Evolutionary conservation across 2,113 vertebrate genomes (phyloP).

Genomic region (Aegotheles bennettii): DNA sequence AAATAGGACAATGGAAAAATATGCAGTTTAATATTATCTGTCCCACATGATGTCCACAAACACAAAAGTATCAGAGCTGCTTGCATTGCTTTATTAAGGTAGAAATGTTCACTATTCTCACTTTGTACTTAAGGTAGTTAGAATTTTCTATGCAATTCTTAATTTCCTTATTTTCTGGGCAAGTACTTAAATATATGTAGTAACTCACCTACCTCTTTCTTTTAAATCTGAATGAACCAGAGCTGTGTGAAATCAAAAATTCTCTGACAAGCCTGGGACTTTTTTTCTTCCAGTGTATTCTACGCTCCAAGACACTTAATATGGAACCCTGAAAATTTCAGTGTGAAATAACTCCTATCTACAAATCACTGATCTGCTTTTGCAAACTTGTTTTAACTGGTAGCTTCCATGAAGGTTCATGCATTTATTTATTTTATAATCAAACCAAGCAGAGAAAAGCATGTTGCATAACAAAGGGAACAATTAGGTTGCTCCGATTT

Average conservation of each 20-base stretch:
- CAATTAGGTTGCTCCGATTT: conserved; percentile 35
- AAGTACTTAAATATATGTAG: background rate
- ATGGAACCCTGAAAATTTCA: background rate
- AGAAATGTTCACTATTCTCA: background rate
- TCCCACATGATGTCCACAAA: background rate
- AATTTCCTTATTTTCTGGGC: background rate
- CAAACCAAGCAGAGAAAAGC: background rate
- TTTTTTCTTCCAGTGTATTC: background rate
- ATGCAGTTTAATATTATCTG: background rate
- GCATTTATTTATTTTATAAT: conserved; percentile 13
- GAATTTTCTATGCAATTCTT: background rate
- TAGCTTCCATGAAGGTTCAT: background rate
- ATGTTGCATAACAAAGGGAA: conserved; percentile 35
- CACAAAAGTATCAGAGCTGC: background rate
- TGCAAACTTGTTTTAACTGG: conserved; percentile 1
- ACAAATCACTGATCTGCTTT: background rate
- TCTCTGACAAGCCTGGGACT: background rate
- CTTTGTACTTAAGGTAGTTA: background rate
- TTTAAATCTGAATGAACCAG: background rate
- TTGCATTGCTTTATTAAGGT: background rate
- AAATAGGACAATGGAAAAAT: background rate
- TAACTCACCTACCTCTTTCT: background rate
- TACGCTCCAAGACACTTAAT: background rate
- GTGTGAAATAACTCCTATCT: background rate
- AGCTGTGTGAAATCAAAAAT: background rate